Conservation (phyloP, 2,113 vertebrate genomes). For the Nycticorax nycticorax region DNA sequence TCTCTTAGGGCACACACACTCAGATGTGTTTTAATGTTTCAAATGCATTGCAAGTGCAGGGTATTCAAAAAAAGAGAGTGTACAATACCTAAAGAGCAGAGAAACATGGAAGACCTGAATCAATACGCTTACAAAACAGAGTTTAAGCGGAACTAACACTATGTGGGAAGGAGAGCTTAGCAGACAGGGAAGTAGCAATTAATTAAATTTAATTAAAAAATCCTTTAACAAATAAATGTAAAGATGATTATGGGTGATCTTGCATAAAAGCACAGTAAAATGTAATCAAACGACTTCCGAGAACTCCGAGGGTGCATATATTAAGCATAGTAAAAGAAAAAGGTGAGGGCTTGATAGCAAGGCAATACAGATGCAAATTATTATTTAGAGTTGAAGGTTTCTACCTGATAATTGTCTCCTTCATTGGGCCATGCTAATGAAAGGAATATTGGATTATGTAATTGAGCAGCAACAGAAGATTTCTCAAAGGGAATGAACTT, state of each 20-base stretch:
- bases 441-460: background rate
- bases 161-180: background rate
- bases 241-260: background rate
- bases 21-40: background rate
- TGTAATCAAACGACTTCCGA: background rate
- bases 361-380: background rate
- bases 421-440: background rate
- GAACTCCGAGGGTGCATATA: rapidly evolving
- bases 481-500: background rate
- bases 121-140: background rate
- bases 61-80: background rate
- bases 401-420: background rate
- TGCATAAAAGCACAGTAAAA: background rate
- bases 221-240: background rate
- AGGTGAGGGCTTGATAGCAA: background rate
- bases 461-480: background rate
- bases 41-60: background rate
- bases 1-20: background rate
- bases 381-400: background rate
- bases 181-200: background rate
- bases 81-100: background rate
- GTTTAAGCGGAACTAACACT: background rate
- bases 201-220: background rate
- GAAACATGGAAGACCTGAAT: background rate
- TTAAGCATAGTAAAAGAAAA: background rate